Percentiles rank a stretch among this genome's conserved stretches.
These are phyloP conservation scores for Agrotis puta DNA, from an alignment of 2,888 invertebrate genomes.

Conservation along the genomic window DNA sequence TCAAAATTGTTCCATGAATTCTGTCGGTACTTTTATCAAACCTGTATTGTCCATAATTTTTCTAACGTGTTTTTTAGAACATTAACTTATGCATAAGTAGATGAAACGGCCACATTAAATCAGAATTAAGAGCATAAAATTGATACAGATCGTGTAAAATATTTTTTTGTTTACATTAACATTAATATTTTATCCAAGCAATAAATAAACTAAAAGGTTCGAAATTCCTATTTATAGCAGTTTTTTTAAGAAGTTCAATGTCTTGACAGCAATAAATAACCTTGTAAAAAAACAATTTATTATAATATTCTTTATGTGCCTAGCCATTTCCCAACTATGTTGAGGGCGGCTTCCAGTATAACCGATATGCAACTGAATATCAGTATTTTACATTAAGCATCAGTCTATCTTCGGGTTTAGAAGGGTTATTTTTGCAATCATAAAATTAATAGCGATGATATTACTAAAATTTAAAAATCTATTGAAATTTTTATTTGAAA, in stretches of 20 bases:
- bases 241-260: constrained; percentile 7
- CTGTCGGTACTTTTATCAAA: background rate
- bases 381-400: no score
- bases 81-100: background rate
- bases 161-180: constrained; percentile 19
- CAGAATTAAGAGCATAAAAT: constrained; percentile 40
- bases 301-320: no score
- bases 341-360: no score
- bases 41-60: background rate
- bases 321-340: no score
- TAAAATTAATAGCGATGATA: no score
- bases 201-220: background rate
- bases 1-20: no score
- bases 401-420: no score
- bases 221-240: background rate
- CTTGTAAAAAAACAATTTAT: background rate
- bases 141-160: constrained; percentile 29
- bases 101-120: constrained; percentile 26
- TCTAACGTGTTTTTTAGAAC: constrained; percentile 3
- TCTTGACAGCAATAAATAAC: background rate
- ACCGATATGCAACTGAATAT: no score
- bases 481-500: no score
- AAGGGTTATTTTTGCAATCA: no score
- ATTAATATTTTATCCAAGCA: constrained; percentile 9
- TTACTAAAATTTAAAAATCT: no score